Base-by-base conservation (phyloP, 2,113 vertebrate species). In the cattle (Bos taurus) region DNA sequence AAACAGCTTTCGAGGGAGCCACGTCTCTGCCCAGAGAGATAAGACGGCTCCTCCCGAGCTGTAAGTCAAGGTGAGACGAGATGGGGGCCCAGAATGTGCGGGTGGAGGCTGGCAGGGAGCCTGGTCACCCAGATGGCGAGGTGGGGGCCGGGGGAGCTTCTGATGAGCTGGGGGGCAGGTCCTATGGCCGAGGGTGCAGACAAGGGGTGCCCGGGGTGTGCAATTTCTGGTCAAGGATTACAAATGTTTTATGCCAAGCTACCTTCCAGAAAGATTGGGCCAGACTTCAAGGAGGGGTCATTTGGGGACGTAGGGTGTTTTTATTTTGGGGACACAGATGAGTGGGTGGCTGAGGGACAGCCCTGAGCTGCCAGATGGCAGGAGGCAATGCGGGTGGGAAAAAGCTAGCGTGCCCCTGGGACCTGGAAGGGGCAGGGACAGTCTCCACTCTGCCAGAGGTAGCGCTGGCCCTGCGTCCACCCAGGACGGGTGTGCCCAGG, bases 101-200 rank as follows among this genome's bases (percentile, higher is more conserved):
- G 87, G 87, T 23, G 48, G 82, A 50, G 67, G 36, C 56, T 46
- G 87, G 77, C 57, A 6, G 36, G 36, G 60, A 40, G 71, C 57
- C 59, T 25, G 7, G 48, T 90, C 0, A 2, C 43, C 28, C 71
- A 19, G n/a, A 10, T 33, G 84, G 21, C 5, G 0, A 5, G 15
- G 46, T 56, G 50, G 56, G 59, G 43, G 15, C 16, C 3, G 23
- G 3, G 30, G 43, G 19, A 56, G 7, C 6, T 7, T 13, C 43
- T 23, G 85, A 46, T 1, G 6, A 46, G 16, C 43, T 46, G n/a
- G 13, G 59, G 30, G 8, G 40, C 5, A 11, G 15, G 43, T 11
- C 12, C 30, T 33, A 33, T 0, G 36, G 56, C 54, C 1, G 3
- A 19, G 52, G 36, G 59, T 16, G 50, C 1, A 23, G 56, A 21